These are phyloP conservation scores for Microcebus lehilahytsara DNA, from an alignment of 2,113 vertebrate genomes.

Conservation along the genomic window DNA sequence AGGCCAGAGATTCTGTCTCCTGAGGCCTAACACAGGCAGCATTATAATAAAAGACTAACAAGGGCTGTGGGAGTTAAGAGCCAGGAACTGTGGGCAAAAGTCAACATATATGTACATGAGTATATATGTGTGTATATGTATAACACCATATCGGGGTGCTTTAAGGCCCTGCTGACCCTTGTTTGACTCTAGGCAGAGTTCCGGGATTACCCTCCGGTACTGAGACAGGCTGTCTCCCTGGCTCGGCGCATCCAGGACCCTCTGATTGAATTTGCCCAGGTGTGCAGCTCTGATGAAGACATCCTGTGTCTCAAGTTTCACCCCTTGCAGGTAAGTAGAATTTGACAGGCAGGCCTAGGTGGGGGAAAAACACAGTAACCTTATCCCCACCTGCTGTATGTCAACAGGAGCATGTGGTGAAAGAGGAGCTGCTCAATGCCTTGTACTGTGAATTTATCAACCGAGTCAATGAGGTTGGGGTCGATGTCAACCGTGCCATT, in stretches of 20 bases:
- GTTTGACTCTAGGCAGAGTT: constrained; percentile 87
- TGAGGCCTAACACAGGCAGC: no score
- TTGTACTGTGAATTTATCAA: constrained; percentile 99
- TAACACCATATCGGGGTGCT: no score
- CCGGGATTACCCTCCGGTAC: constrained; percentile 95
- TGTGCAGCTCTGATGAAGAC: constrained; percentile 97
- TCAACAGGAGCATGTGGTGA: constrained; percentile 95
- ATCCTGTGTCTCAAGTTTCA: constrained; percentile 98
- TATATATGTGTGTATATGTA: no score
- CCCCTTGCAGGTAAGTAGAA: constrained; percentile 91
- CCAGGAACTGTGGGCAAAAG: no score
- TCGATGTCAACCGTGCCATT: constrained; percentile 97
- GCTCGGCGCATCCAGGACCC: constrained; percentile 98
- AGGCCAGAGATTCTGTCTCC: no score
- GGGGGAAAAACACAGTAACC: background rate
- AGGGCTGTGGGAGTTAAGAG: no score
- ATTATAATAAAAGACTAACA: no score
- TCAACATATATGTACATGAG: no score
- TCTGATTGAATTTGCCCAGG: constrained; percentile 96
- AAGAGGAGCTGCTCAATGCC: constrained; percentile 94
- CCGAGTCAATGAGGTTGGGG: constrained; percentile 98
- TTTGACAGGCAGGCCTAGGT: background rate
- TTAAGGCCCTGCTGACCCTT: constrained; percentile 16
- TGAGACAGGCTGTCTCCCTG: constrained; percentile 96
- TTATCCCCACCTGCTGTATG: constrained; percentile 36